These are phyloP conservation scores for Carassius carassius DNA, from an alignment of 2,113 vertebrate species.

Conservation along the genomic window DNA sequence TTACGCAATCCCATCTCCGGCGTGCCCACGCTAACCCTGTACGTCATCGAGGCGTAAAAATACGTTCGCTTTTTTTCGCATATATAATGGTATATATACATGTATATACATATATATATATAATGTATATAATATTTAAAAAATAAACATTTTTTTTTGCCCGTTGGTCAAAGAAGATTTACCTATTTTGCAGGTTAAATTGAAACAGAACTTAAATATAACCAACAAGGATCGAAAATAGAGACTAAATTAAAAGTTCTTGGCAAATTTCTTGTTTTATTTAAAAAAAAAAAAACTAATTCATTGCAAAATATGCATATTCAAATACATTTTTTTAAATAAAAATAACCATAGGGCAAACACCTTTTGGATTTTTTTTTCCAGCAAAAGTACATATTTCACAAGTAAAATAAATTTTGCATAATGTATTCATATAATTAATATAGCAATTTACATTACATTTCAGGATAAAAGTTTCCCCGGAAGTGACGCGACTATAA, in stretches of 20 bases:
- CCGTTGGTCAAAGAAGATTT: not conserved
- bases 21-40: not conserved
- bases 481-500: constrained; percentile 58
- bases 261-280: too few relatives aligned
- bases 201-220: not conserved
- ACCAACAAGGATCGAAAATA: not conserved
- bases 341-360: too few relatives aligned
- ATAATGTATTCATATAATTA: not conserved
- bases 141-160: not conserved
- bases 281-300: too few relatives aligned
- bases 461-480: not conserved
- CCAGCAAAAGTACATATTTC: too few relatives aligned
- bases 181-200: not conserved
- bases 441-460: not conserved
- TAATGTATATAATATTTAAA: too few relatives aligned
- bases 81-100: too few relatives aligned
- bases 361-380: too few relatives aligned
- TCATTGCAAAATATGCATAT: too few relatives aligned
- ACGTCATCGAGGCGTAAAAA: not conserved
- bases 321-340: too few relatives aligned
- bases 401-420: too few relatives aligned
- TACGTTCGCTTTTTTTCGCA: not conserved
- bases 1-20: constrained; percentile 23
- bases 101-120: too few relatives aligned
- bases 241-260: not conserved